Base-by-base conservation (phyloP, 2,888 invertebrate species). In the Phyllotreta cruciferae region DNA sequence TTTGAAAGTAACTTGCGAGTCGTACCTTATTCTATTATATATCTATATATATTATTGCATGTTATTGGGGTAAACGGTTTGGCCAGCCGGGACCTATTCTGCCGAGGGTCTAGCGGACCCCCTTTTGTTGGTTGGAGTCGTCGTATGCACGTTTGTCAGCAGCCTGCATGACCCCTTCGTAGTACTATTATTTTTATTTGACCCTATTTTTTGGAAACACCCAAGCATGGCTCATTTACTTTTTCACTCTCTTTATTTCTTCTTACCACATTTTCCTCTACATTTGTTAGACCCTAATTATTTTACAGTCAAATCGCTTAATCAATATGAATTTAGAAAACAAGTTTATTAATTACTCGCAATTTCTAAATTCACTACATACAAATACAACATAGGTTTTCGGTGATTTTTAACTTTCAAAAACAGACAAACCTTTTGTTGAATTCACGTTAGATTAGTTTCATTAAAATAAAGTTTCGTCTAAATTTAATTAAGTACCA, bases 1-100 rank as follows among this genome's bases (percentile, higher is more conserved):
- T 37, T 24, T 56, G 10, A 42, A 11, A 70, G 74, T 71, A 72
- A 71, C 61, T 71, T 72, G 74, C 74, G 72, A 74, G 71, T 65
- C 73, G 72, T 72, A 70, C 70, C 67, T 24, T 70, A 68, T 66
- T 68, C 66, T 71, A 71, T 70, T 68, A 66, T 67, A 54, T 69
- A 71, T 75, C 74, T 75, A 50, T 75, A 74, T 74, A 75, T 77
- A 74, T 76, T 74, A 74, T 77, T 78, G 77, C 77, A 78, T 78
- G 77, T 77, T 74, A 60, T 77, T 76, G 76, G 75, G 78, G 76
- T 77, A 73, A 73, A 68, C 75, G 78, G 78, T 79, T 80, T 80
- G 80, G 82, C 82, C 82, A 80, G 80, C 82, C 81, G 80, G 81
- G 80, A 82, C 82, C 82, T 81, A 80, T 81, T 82, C 82, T 82